Conservation (phyloP, 2,797 vertebrate genomes). For the Syngnathus rostellatus region DNA sequence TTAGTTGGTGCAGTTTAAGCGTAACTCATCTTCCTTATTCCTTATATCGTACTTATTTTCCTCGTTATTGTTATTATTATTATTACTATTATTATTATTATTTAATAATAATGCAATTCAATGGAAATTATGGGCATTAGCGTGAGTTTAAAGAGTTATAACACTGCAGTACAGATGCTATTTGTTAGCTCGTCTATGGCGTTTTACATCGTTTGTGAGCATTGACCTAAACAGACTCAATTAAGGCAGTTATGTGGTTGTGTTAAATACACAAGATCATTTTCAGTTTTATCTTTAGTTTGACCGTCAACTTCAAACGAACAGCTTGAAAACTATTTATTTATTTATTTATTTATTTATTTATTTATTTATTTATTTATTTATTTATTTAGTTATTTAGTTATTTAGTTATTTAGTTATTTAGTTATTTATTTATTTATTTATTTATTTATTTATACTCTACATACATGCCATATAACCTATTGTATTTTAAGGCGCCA, state of each 20-base stretch:
- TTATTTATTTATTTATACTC: neutral
- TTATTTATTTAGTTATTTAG: neutral
- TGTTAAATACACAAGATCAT: too few species aligned
- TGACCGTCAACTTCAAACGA: neutral
- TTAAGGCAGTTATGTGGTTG: too few species aligned
- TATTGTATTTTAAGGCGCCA: neutral
- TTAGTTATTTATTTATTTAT: neutral
- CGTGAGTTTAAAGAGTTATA: too few species aligned
- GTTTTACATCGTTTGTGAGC: too few species aligned
- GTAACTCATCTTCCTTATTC: neutral
- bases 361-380: neutral
- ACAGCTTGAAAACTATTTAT: neutral
- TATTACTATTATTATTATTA: too few species aligned
- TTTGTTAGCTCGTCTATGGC: neutral
- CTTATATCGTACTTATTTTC: too few species aligned
- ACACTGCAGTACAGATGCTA: too few species aligned
- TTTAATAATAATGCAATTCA: too few species aligned
- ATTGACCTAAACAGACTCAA: too few species aligned
- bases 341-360: neutral
- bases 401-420: neutral
- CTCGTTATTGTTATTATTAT: too few species aligned
- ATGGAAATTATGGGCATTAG: too few species aligned
- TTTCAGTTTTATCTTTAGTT: too few species aligned
- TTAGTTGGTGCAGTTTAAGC: neutral
- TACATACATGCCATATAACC: neutral